phyloP scores from a whole-genome alignment of 2,888 invertebrate species.

The Torymus tubicola region DNA sequence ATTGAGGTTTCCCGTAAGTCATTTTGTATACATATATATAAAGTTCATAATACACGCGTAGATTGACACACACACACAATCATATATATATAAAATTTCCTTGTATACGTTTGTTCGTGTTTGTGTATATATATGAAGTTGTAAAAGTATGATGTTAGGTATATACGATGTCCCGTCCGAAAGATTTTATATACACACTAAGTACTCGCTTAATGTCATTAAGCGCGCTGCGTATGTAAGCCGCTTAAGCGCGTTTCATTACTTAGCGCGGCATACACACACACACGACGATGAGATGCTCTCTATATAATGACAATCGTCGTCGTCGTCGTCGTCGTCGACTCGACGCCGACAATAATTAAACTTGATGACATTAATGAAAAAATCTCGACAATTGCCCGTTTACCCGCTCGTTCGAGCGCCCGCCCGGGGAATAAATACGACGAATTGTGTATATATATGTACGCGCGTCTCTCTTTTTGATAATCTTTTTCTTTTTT shows the following conservation, averaged over 20 bases:
- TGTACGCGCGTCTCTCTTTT: too few species aligned
- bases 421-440: too few species aligned
- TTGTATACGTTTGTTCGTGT: not conserved
- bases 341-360: conserved; percentile 26
- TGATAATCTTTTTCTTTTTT: too few species aligned
- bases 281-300: too few species aligned
- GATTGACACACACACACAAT: too few species aligned
- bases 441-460: too few species aligned
- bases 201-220: not conserved
- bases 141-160: too few species aligned
- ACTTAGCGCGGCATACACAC: conserved; percentile 38
- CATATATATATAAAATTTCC: conserved; percentile 26
- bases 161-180: too few species aligned
- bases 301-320: conserved; percentile 13
- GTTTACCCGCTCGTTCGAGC: too few species aligned
- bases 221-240: not conserved
- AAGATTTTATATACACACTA: too few species aligned
- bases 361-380: conserved; percentile 37
- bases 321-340: too few species aligned
- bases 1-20: conserved; percentile 77
- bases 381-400: conserved; percentile 43
- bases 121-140: too few species aligned
- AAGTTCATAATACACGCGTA: not conserved
- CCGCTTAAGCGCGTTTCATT: conserved; percentile 33
- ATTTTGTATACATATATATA: not conserved